phyloP scores from a whole-genome alignment of 37 sponge, comb jelly and placozoan genomes.

The Bolinopsis microptera region DNA sequence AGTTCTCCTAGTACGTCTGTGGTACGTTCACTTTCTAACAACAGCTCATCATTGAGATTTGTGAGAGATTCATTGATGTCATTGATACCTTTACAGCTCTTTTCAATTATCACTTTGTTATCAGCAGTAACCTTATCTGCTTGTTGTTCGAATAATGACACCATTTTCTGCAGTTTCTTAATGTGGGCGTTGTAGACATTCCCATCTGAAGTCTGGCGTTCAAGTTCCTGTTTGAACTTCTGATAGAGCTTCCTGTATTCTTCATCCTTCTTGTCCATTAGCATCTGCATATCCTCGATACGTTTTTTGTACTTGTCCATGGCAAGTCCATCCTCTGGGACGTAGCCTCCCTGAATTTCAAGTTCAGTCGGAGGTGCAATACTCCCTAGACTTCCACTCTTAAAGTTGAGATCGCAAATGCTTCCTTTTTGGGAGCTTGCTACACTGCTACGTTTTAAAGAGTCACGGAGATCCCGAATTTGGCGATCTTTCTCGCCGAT shows the following conservation, averaged over 20 bases:
- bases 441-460: background rate
- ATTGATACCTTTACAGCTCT: slow-evolving; percentile 48
- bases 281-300: background rate
- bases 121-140: slow-evolving; percentile 2
- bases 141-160: background rate
- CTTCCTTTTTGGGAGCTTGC: slow-evolving; percentile 41
- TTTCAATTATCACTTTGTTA: background rate
- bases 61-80: slow-evolving; percentile 45
- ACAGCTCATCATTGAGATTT: slow-evolving; percentile 40
- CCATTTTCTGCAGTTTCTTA: slow-evolving; percentile 38
- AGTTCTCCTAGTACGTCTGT: slow-evolving; percentile 21
- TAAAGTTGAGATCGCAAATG: background rate
- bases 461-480: slow-evolving; percentile 35
- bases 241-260: slow-evolving; percentile 18
- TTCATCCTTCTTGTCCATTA: slow-evolving; percentile 23
- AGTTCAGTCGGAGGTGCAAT: slow-evolving; percentile 19
- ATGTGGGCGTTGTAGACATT: slow-evolving; percentile 59
- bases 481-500: slow-evolving; percentile 60
- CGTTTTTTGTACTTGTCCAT: slow-evolving; percentile 28
- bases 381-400: background rate
- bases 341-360: background rate
- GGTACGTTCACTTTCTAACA: background rate
- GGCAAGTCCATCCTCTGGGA: background rate
- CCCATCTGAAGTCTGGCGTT: background rate
- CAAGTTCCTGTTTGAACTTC: slow-evolving; percentile 47